Evolutionary conservation across 2,113 vertebrate genomes (phyloP), one percentile per base, ranked within the genome.

Genomic region (Etheostoma spectabile): DNA sequence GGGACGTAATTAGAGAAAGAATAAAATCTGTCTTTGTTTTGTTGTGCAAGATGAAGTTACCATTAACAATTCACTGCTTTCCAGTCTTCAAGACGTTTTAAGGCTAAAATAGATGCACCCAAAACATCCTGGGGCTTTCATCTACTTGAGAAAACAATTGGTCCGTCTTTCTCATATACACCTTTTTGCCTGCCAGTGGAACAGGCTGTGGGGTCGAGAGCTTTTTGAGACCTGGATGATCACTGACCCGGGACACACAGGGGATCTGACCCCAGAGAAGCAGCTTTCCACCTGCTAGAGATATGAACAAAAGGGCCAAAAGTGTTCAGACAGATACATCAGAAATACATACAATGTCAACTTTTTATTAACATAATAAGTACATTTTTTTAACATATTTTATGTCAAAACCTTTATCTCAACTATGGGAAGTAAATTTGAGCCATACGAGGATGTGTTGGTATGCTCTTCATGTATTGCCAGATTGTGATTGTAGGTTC

Each of bases 181-280:
- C 81, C 91, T 88, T 90, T 64, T 52, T 84, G 38, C 59, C 91
- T 74, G 74, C 84, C 91, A 93, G 72, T 74, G 86, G 84, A 85
- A 77, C 91, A 90, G 92, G 84, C 84, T 82, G 83, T 83, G 91
- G 93, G 91, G 69, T 95, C 91, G 85, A 93, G 79, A 93, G 91
- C 85, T 92, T 92, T 92, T 86, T 85, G 81, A 86, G 90, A 65
- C 84, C 78, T 84, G 71, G 35, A 92, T 92, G 90, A 63, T 88
- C 86, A 77, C 73, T 93, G 92, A 77, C 79, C 86, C 68, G 56
- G 90, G 86, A 93, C 93, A 84, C 84, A 83, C 67, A 89, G 61
- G 81, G 93, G 79, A 87, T 73, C 64, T 79, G 89, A 82, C 89
- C 90, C 87, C 84, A 93, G 68, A 92, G 83, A 76, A 87, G 83